phyloP scores from a whole-genome alignment of 2,113 vertebrate genomes.

The Apeltes quadracus region DNA sequence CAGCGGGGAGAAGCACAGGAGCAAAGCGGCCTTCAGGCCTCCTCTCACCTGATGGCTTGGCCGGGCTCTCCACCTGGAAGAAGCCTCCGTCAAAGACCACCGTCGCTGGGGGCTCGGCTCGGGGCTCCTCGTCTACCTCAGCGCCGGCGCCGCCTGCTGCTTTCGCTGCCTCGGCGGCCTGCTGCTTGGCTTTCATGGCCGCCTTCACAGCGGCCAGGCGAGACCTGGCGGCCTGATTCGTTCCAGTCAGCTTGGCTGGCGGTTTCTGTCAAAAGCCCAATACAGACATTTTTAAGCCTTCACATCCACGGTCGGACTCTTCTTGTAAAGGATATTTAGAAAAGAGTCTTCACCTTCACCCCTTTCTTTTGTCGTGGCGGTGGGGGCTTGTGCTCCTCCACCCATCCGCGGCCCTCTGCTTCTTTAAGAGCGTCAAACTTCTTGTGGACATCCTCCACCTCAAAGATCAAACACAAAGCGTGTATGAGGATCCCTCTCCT shows the following conservation, averaged over 20 bases:
- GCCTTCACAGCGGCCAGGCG: slow-evolving; percentile 89
- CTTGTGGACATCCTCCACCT: slow-evolving; percentile 90
- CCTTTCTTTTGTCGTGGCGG: slow-evolving; percentile 67
- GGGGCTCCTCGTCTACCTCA: neutral
- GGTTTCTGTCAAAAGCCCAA: slow-evolving; percentile 81
- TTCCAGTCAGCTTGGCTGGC: slow-evolving; percentile 70
- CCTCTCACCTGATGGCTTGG: slow-evolving; percentile 82
- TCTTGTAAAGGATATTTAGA: neutral
- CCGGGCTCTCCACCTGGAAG: slow-evolving; percentile 91
- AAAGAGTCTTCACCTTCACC: slow-evolving; percentile 77
- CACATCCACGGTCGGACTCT: neutral
- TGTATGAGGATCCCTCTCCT: too few species aligned
- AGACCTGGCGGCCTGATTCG: slow-evolving; percentile 81
- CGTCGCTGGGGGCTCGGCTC: rapidly evolving
- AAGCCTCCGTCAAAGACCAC: slow-evolving; percentile 90
- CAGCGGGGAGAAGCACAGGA: neutral
- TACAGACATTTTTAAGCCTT: neutral
- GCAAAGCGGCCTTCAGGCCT: neutral
- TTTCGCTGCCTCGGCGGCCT: slow-evolving; percentile 65
- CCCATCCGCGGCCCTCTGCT: slow-evolving; percentile 85
- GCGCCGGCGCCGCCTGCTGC: slow-evolving; percentile 19
- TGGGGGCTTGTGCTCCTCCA: slow-evolving; percentile 68
- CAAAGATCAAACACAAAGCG: slow-evolving; percentile 3
- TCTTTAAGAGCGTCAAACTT: slow-evolving; percentile 88
- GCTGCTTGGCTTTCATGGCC: slow-evolving; percentile 83